Conservation (phyloP, 2,113 vertebrate species). For the Echinops telfairi region DNA sequence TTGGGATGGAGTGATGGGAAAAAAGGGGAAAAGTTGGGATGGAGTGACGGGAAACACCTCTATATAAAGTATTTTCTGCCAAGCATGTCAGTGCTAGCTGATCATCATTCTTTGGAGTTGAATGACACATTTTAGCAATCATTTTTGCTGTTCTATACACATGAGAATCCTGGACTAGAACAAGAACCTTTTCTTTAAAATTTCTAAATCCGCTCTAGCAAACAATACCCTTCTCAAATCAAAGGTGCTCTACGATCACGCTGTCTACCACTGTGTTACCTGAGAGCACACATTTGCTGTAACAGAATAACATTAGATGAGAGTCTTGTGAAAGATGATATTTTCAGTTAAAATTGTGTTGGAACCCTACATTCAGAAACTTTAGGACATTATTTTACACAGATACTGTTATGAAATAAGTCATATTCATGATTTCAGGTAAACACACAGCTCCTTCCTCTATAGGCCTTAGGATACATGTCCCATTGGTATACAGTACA, state of each 20-base stretch:
- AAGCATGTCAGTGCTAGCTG: background rate
- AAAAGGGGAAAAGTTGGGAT: too few relatives aligned
- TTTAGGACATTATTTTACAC: conserved; percentile 36
- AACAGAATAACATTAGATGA: background rate
- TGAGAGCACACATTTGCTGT: background rate
- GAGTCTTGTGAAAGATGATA: background rate
- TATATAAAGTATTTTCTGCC: background rate
- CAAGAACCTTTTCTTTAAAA: conserved; percentile 61
- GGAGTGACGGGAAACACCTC: background rate
- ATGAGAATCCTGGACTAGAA: conserved; percentile 40
- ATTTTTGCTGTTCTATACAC: background rate
- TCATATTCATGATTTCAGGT: background rate
- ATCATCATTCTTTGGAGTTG: conserved; percentile 62
- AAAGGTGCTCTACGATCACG: background rate
- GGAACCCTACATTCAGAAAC: background rate
- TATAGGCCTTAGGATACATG: background rate
- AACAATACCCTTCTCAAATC: conserved; percentile 22
- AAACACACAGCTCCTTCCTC: background rate
- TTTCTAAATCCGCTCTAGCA: conserved; percentile 53
- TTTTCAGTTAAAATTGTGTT: background rate
- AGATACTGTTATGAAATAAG: background rate
- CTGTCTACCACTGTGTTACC: background rate
- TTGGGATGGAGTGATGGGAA: background rate
- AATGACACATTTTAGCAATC: background rate
- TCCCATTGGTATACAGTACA: background rate